Conservation (phyloP, 2,797 vertebrate species). For the Labeo calbasu region DNA sequence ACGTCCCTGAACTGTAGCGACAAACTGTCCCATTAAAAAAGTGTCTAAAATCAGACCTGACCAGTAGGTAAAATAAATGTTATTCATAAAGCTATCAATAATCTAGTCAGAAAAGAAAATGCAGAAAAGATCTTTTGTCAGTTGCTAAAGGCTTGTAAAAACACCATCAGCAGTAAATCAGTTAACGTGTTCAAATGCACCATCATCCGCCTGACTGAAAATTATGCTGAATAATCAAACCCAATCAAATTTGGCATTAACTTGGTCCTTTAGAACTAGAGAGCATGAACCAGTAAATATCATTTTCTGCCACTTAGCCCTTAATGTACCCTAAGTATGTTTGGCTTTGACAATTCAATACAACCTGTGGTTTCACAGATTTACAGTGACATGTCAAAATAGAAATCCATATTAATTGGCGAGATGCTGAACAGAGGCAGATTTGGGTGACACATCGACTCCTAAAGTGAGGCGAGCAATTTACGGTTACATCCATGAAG, state of each 20-base stretch:
- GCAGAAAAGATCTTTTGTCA: neutral
- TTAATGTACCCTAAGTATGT: slow-evolving; percentile 58
- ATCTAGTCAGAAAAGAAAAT: slow-evolving; percentile 11
- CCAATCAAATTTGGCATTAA: slow-evolving; percentile 45
- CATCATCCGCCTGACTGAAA: slow-evolving; percentile 44
- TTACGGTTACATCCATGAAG: slow-evolving; percentile 53
- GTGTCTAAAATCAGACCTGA: neutral
- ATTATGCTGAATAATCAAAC: slow-evolving; percentile 55
- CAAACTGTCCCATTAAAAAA: neutral
- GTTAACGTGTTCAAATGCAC: neutral
- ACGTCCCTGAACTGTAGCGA: too few species aligned
- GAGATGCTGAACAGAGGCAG: slow-evolving; percentile 49
- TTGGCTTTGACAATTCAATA: slow-evolving; percentile 51
- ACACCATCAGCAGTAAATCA: neutral
- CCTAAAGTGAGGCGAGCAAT: slow-evolving; percentile 48
- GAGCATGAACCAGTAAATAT: slow-evolving; percentile 48
- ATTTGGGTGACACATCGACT: slow-evolving; percentile 38
- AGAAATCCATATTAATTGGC: slow-evolving; percentile 54
- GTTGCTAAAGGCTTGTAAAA: neutral
- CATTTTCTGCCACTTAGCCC: slow-evolving; percentile 55
- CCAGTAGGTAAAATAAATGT: neutral
- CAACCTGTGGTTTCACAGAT: slow-evolving; percentile 51
- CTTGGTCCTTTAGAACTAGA: slow-evolving; percentile 36
- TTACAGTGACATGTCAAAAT: slow-evolving; percentile 55
- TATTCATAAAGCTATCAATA: neutral